Base-by-base conservation (phyloP, 1,140 invertebrate genomes). In the Meloidogyne exigua region DNA sequence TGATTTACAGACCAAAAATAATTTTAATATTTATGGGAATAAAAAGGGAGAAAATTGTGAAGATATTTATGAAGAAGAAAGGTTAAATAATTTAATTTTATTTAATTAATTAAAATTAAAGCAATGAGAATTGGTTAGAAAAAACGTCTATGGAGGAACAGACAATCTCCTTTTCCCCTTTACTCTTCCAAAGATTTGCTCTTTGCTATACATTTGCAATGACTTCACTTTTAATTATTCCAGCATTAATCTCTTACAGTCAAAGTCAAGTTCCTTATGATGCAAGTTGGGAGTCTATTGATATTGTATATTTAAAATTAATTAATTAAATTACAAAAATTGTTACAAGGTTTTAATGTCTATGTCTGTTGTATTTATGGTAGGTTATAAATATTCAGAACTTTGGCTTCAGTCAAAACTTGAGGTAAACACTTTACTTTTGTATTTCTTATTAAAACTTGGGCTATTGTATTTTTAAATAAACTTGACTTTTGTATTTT, bases 211-310 rank as follows among this genome's bases (percentile, higher is more conserved):
- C 72, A 2, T 77, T 77, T 13, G 44, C 67, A 15, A 70, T 82
- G 23, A 63, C 80, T 5, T 25, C 49, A 1, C 18, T 82, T 23
- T 66, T 84, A 62, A 13, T 64, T 49, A 23, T 84, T 18, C 81
- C 81, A 26, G 82, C 81, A 25, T 63, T 83, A 18, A 32, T 81
- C 11, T 84, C 82, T 0, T 84, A 76, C 57, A 67, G 75, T n/a
- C n/a, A 62, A 36, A 72, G 73, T n/a, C 70, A 74, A 12, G 71
- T 82, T 15, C 36, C 80, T 26, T 83, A 84, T 72, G 81, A 82
- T 76, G 81, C 81, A 36, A 69, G 80, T 36, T 82, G 81, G 81
- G 81, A 82, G 39, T 83, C 70, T 42, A 82, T 82, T 68, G 81
- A 39, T 69, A 32, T 69, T 68, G n/a, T 68, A 42, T 39, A 21